Evolutionary conservation across 1,140 invertebrate genomes (phyloP).

Genomic region (Trypoxylus dichotomus): DNA sequence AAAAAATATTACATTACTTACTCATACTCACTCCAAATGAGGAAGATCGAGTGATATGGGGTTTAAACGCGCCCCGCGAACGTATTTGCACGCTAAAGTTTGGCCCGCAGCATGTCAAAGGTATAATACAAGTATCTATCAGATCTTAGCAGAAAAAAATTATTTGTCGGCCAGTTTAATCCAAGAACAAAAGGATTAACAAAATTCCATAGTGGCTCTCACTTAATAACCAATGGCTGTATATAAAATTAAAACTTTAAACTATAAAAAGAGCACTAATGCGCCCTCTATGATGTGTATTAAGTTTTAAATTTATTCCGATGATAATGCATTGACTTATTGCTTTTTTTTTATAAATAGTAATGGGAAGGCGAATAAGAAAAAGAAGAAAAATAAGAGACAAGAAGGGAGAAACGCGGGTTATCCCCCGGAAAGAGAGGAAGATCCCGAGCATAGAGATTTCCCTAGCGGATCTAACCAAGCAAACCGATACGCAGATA

Average conservation of each 20-base stretch:
- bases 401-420: slow-evolving; percentile 42
- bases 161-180: no score
- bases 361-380: slow-evolving; percentile 42
- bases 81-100: no score
- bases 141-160: no score
- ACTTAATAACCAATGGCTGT: no score
- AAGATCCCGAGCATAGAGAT: slow-evolving; percentile 54
- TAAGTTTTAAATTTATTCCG: slow-evolving; percentile 5
- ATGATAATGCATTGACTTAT: slow-evolving; percentile 14
- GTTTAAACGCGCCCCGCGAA: no score
- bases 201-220: no score
- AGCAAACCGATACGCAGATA: slow-evolving; percentile 71
- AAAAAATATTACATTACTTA: no score
- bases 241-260: not conserved
- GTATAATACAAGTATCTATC: no score
- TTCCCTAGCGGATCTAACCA: slow-evolving; percentile 56
- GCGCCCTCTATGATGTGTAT: not conserved
- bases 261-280: not conserved
- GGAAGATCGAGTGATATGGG: no score
- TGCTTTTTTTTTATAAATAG: slow-evolving; percentile 34
- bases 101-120: no score
- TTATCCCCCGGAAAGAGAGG: slow-evolving; percentile 36
- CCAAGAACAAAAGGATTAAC: no score
- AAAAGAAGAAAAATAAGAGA: slow-evolving; percentile 49
- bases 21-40: no score